Conservation (phyloP, 1,140 invertebrate species). For the Hylaeus anthracinus region DNA sequence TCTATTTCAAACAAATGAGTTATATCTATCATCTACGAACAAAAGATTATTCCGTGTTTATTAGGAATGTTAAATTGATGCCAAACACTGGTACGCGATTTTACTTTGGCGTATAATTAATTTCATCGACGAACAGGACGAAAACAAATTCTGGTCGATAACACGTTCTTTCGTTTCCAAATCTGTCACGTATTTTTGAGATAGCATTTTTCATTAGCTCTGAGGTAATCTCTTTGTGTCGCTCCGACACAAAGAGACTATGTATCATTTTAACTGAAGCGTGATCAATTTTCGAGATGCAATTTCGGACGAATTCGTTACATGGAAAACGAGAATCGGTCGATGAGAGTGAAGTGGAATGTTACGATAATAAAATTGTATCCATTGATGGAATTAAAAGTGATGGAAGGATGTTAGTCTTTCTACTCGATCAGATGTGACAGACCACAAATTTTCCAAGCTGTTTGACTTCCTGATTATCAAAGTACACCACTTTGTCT, state of each 20-base stretch:
- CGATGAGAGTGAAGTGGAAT: background rate
- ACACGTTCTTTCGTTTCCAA: background rate
- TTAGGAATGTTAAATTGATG: no score
- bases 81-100: background rate
- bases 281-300: background rate
- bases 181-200: background rate
- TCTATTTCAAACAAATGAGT: no score
- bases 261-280: background rate
- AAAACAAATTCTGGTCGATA: background rate
- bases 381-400: no score
- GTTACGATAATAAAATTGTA: no score
- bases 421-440: no score
- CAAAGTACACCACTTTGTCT: no score
- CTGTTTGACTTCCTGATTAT: no score
- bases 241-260: background rate
- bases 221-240: background rate
- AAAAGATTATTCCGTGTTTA: no score
- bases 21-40: no score
- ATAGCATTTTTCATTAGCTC: background rate
- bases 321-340: background rate
- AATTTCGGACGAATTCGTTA: background rate
- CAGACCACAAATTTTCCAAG: no score
- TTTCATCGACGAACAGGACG: background rate
- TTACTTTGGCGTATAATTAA: background rate
- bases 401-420: no score